These are phyloP conservation scores for Ammospiza maritima DNA, from an alignment of 2,797 vertebrate species.

Conservation along the genomic window DNA sequence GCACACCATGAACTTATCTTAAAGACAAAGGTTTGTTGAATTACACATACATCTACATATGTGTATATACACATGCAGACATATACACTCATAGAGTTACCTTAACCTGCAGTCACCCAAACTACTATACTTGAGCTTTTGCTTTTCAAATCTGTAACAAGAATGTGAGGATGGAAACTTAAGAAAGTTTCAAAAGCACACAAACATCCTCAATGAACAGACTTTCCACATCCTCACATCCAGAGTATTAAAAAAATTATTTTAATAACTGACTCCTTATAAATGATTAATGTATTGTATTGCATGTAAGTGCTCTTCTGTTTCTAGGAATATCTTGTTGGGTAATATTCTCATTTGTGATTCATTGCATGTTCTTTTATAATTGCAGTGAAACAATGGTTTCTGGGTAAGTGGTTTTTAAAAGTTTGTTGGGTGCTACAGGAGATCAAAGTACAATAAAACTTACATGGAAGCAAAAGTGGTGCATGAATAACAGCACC, in stretches of 20 bases:
- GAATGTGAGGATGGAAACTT: neutral
- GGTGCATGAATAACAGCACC: neutral
- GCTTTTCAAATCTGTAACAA: neutral
- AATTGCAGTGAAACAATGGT: slow-evolving; percentile 53
- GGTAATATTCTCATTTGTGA: slow-evolving; percentile 46
- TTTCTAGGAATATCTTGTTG: slow-evolving; percentile 50
- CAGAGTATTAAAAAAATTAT: neutral
- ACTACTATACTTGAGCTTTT: neutral
- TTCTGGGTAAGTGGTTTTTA: slow-evolving; percentile 26
- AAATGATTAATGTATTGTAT: slow-evolving; percentile 44
- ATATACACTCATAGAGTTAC: neutral
- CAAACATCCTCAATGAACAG: neutral
- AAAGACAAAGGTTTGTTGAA: neutral
- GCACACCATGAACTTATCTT: neutral
- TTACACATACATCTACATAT: fast-evolving
- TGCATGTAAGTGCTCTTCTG: slow-evolving; percentile 26
- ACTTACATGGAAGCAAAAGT: slow-evolving; percentile 36
- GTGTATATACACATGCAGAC: neutral
- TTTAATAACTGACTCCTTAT: slow-evolving; percentile 38
- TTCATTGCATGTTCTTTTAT: slow-evolving; percentile 33
- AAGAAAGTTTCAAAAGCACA: neutral
- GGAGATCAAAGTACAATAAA: slow-evolving; percentile 48
- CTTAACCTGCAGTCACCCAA: neutral
- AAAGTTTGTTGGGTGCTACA: slow-evolving; percentile 8
- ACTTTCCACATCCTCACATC: neutral